These are phyloP conservation scores for Slavum lentiscoides DNA, from an alignment of 2,888 invertebrate species.

Conservation along the genomic window DNA sequence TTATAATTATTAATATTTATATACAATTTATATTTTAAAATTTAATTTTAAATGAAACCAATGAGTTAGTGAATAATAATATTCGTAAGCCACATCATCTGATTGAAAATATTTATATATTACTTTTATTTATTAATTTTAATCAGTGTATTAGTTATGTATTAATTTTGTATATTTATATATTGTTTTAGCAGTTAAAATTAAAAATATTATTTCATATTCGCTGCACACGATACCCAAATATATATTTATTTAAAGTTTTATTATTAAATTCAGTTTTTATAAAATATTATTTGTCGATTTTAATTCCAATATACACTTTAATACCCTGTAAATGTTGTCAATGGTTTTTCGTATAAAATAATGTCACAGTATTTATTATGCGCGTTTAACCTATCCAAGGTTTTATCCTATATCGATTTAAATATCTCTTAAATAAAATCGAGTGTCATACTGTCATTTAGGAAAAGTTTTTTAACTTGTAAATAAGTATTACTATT, in stretches of 20 bases:
- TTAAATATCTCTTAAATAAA: too few relatives aligned
- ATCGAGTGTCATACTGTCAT: too few relatives aligned
- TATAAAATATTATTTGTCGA: not conserved
- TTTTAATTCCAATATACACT: not conserved
- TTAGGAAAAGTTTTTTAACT: too few relatives aligned
- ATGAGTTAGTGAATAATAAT: not conserved
- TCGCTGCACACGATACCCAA: not conserved
- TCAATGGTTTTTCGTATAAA: too few relatives aligned
- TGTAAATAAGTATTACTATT: too few relatives aligned
- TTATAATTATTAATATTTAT: not conserved
- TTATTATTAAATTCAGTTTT: constrained; percentile 6
- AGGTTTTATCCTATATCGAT: too few relatives aligned
- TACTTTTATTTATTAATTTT: constrained; percentile 1
- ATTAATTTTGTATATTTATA: not conserved
- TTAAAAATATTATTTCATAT: not conserved
- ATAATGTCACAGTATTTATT: too few relatives aligned
- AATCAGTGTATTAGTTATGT: not conserved
- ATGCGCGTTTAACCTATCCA: too few relatives aligned
- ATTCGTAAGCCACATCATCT: not conserved
- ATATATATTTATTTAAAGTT: not conserved
- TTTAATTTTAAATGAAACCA: not conserved
- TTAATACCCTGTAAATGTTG: not conserved
- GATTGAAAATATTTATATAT: not conserved
- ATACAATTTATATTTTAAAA: too few relatives aligned
- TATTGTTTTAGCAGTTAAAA: not conserved